Percentiles rank a stretch among this genome's conserved stretches.
Conservation (phyloP, 1,140 invertebrate genomes). For the Neuroterus valhalla region DNA sequence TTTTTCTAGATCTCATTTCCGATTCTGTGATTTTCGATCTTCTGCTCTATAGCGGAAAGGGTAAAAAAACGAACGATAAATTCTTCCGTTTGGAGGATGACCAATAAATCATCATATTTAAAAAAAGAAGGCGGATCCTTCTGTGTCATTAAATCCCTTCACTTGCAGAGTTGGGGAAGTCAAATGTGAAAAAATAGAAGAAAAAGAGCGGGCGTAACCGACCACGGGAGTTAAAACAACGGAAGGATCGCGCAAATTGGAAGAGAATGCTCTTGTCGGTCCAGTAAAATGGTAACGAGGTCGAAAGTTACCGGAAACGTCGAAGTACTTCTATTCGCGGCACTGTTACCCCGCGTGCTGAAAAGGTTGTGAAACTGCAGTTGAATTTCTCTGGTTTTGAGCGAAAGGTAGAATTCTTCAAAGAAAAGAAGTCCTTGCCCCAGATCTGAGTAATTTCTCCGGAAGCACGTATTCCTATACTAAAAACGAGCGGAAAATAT, state of each 20-base stretch:
- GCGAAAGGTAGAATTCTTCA: too few relatives aligned
- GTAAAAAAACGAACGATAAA: background rate
- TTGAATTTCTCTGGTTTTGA: constrained; percentile 46
- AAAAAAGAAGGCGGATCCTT: constrained; percentile 26
- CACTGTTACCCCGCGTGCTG: constrained; percentile 32
- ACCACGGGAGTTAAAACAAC: constrained; percentile 31
- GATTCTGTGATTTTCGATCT: background rate
- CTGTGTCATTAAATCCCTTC: background rate
- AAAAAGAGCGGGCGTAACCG: constrained; percentile 15
- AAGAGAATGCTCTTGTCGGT: constrained; percentile 34
- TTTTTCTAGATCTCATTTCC: background rate
- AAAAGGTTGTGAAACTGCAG: constrained; percentile 45
- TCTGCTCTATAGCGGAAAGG: background rate
- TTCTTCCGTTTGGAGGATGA: background rate
- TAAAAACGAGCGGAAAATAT: constrained; percentile 28
- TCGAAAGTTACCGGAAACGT: constrained; percentile 55
- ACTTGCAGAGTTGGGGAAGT: constrained; percentile 14
- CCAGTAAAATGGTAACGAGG: constrained; percentile 48
- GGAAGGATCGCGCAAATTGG: constrained; percentile 39
- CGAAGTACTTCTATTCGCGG: constrained; percentile 38
- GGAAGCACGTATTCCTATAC: constrained; percentile 33
- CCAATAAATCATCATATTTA: constrained; percentile 30
- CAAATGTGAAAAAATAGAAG: constrained; percentile 21
- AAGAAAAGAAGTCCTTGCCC: constrained; percentile 55
- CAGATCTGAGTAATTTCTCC: constrained; percentile 50